Conservation (phyloP, 2,888 invertebrate genomes). For the Orthosia incerta region DNA sequence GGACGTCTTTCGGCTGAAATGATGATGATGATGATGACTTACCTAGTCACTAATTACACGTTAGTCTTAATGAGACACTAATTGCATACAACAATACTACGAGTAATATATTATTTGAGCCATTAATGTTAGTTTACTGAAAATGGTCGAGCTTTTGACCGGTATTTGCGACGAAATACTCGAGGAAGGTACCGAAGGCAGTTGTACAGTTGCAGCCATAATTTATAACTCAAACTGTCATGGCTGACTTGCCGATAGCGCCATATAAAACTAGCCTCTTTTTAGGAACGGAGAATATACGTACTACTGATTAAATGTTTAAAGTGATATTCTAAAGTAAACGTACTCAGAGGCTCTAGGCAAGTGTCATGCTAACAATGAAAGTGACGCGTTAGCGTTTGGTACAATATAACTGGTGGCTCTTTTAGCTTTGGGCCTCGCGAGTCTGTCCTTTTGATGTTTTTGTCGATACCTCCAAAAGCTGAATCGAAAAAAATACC, state of each 20-base stretch:
- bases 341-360: background rate
- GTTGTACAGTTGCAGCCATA: background rate
- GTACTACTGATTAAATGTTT: background rate
- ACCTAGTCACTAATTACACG: too few species aligned
- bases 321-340: background rate
- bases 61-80: background rate
- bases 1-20: too few species aligned
- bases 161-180: background rate
- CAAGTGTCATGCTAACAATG: too few species aligned
- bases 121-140: background rate
- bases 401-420: too few species aligned
- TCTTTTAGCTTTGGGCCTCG: too few species aligned
- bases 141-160: background rate
- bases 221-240: constrained; percentile 14
- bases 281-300: background rate
- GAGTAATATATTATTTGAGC: background rate
- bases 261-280: background rate
- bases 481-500: too few species aligned
- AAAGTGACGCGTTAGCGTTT: too few species aligned
- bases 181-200: background rate
- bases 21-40: too few species aligned
- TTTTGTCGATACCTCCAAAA: too few species aligned
- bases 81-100: background rate
- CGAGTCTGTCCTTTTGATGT: too few species aligned
- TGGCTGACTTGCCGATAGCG: background rate